These are phyloP conservation scores for Drosophila kohkoa DNA, from an alignment of 1,140 invertebrate species.

Conservation along the genomic window DNA sequence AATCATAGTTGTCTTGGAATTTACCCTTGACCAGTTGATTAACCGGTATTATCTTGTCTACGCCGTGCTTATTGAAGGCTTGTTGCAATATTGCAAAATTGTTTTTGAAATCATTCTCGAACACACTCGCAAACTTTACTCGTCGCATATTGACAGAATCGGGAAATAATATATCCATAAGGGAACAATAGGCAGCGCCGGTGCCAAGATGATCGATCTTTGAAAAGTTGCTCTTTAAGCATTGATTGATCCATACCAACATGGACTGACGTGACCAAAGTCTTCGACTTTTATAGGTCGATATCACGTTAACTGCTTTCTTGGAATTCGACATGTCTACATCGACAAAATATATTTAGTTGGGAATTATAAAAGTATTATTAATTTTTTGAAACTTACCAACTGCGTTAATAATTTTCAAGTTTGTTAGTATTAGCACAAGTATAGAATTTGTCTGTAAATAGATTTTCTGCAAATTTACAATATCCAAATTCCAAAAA, in stretches of 20 bases:
- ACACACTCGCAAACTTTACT: slow-evolving; percentile 97
- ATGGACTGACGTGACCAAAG: slow-evolving; percentile 95
- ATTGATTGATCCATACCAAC: slow-evolving; percentile 98
- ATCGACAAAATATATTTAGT: no score
- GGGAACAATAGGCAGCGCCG: slow-evolving; percentile 97
- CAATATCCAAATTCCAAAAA: not conserved
- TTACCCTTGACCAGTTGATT: slow-evolving; percentile 94
- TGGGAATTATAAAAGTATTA: no score
- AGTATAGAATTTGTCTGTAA: not conserved
- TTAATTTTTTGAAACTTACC: not conserved
- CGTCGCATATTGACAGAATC: slow-evolving; percentile 95
- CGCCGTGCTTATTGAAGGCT: slow-evolving; percentile 96
- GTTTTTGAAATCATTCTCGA: slow-evolving; percentile 99
- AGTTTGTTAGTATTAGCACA: not conserved
- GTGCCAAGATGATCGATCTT: slow-evolving; percentile 99
- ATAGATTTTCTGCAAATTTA: not conserved
- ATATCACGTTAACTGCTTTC: slow-evolving; percentile 13
- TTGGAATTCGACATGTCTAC: not conserved
- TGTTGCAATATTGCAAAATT: slow-evolving; percentile 99
- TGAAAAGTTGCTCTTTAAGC: slow-evolving; percentile 93
- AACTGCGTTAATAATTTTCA: not conserved
- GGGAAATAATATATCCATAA: slow-evolving; percentile 99
- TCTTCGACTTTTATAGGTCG: not conserved
- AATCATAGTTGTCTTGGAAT: slow-evolving; percentile 99
- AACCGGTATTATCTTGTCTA: slow-evolving; percentile 97